A percentile compares a stretch with the other conserved stretches of the same genome.
These are phyloP conservation scores for Tiliacea aurago DNA, from an alignment of 2,888 invertebrate genomes.

Conservation along the genomic window DNA sequence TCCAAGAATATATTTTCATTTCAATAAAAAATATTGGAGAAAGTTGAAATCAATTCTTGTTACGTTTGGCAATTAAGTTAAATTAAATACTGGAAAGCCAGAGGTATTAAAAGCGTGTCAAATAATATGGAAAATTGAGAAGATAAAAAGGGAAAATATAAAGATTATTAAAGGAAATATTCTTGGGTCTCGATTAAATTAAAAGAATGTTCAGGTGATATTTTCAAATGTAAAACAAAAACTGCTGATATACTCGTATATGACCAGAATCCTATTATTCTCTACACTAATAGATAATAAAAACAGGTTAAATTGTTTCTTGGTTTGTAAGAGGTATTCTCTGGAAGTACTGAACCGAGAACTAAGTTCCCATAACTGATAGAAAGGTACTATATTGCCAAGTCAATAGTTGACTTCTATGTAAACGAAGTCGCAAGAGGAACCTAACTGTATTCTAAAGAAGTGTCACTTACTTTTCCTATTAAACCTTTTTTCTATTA, in stretches of 20 bases:
- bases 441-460: neutral
- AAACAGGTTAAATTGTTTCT: neutral
- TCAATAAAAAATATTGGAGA: conserved; percentile 3
- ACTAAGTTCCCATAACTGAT: neutral
- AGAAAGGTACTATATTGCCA: too few species aligned
- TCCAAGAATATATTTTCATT: conserved; percentile 36
- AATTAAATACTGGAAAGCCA: neutral
- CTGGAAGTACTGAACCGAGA: neutral
- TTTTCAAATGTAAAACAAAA: neutral
- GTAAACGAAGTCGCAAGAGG: neutral
- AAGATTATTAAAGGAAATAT: neutral
- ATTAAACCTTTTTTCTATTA: too few species aligned
- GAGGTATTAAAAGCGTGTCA: conserved; percentile 11
- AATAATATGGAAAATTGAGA: conserved; percentile 8
- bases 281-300: neutral
- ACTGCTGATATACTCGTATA: too few species aligned
- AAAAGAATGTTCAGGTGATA: neutral
- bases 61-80: conserved; percentile 9
- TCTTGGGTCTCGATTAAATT: neutral
- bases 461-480: neutral
- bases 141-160: neutral
- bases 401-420: neutral
- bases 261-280: neutral
- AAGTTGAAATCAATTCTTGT: conserved; percentile 32
- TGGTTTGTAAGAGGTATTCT: neutral